Percentiles rank a stretch among this genome's conserved stretches.
Evolutionary conservation across 2,113 vertebrate genomes (phyloP).

Genomic region (Lota lota): DNA sequence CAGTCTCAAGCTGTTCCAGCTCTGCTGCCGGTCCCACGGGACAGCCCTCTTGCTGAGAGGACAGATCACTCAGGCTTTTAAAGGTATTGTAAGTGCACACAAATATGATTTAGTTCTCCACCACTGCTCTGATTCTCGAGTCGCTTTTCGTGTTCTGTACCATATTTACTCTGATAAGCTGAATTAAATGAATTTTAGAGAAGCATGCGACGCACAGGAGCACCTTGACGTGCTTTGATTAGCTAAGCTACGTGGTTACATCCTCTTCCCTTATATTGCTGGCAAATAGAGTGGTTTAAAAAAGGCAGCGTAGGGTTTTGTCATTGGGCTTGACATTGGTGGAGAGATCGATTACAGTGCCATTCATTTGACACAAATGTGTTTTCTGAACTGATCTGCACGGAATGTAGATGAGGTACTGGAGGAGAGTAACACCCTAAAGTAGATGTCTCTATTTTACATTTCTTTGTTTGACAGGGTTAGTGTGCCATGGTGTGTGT

Average conservation of each 20-base stretch:
- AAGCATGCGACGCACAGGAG: constrained; percentile 50
- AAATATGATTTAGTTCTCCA: constrained; percentile 55
- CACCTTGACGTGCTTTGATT: constrained; percentile 64
- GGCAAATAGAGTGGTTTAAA: constrained; percentile 50
- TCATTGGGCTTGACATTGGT: constrained; percentile 55
- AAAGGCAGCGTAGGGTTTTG: constrained; percentile 42
- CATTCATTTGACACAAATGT: constrained; percentile 58
- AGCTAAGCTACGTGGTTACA: constrained; percentile 63
- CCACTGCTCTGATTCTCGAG: constrained; percentile 42
- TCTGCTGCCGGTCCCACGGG: constrained; percentile 27
- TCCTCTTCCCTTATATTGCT: constrained; percentile 55
- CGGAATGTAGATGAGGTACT: constrained; percentile 49
- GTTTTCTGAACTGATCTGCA: constrained; percentile 49
- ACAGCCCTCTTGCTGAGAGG: constrained; percentile 28
- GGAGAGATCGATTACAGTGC: constrained; percentile 56
- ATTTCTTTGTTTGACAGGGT: too few species aligned
- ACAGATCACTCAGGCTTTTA: constrained; percentile 50
- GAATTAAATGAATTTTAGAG: constrained; percentile 62
- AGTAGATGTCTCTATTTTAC: neutral
- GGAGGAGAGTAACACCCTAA: constrained; percentile 9
- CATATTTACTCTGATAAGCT: constrained; percentile 54
- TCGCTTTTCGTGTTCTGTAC: constrained; percentile 37
- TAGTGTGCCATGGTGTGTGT: constrained; percentile 3
- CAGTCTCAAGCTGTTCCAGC: constrained; percentile 47
- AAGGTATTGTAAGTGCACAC: constrained; percentile 55